These are phyloP conservation scores for Pandion haliaetus DNA, from an alignment of 2,113 vertebrate genomes.

Conservation along the genomic window DNA sequence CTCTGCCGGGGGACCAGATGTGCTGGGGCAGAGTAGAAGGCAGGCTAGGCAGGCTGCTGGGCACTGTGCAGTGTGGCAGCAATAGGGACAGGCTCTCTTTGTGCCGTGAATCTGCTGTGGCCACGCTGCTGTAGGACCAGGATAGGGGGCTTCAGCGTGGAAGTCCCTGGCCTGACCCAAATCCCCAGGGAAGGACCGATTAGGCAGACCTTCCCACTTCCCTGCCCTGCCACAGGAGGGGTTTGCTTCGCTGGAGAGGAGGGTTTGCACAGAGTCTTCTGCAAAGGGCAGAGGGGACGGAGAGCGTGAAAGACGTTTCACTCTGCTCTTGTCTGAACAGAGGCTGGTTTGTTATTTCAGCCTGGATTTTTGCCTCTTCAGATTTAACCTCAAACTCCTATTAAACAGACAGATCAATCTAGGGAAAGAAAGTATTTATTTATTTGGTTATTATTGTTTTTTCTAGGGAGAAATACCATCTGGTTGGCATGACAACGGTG, in stretches of 20 bases:
- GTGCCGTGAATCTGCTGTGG: background rate
- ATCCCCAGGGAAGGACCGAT: background rate
- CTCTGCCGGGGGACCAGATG: background rate
- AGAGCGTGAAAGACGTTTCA: background rate
- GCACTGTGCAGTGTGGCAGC: accelerated
- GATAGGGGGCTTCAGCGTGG: accelerated
- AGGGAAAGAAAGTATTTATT: conserved; percentile 38
- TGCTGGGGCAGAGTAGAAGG: background rate
- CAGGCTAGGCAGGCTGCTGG: background rate
- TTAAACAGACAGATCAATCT: background rate
- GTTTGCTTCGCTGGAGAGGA: background rate
- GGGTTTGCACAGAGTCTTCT: background rate
- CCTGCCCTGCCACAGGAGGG: background rate
- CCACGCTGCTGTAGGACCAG: background rate
- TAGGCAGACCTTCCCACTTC: background rate
- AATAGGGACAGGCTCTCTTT: background rate
- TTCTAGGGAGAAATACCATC: background rate
- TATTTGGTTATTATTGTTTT: conserved; percentile 52
- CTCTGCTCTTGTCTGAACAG: background rate
- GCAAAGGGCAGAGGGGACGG: background rate
- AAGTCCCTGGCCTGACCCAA: background rate
- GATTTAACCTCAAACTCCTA: conserved; percentile 2
- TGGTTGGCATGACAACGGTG: conserved; percentile 39
- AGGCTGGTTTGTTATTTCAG: background rate
- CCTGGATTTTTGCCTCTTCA: background rate